These are phyloP conservation scores for Chrysogorgia sp. DNA, from an alignment of 92 coral and sea anemone species.

Conservation along the genomic window DNA sequence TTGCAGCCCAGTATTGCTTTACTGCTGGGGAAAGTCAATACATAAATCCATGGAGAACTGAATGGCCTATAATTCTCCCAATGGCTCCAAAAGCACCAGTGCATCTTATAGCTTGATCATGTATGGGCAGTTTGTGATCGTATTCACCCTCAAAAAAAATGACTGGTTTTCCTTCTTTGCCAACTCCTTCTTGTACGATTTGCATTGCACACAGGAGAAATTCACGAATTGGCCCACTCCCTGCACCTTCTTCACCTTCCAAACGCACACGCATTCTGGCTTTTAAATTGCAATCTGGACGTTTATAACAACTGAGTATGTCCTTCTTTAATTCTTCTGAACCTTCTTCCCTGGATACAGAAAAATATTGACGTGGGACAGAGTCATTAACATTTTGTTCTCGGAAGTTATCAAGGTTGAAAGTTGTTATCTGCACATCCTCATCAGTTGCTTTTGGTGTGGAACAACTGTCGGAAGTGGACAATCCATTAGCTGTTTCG, in stretches of 20 bases:
- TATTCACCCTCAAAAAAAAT: slow-evolving; percentile 63
- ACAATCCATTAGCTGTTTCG: not conserved
- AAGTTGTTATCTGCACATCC: not conserved
- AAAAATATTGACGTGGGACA: slow-evolving; percentile 49
- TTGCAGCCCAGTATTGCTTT: slow-evolving; percentile 50
- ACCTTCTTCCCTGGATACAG: slow-evolving; percentile 53
- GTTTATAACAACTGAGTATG: slow-evolving; percentile 51
- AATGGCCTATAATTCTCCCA: slow-evolving; percentile 65
- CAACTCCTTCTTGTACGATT: slow-evolving; percentile 60
- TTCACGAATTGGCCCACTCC: slow-evolving; percentile 49
- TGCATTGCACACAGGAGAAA: slow-evolving; percentile 58
- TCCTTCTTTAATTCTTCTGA: slow-evolving; percentile 44
- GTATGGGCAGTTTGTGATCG: slow-evolving; percentile 57
- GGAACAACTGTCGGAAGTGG: not conserved
- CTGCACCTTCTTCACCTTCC: slow-evolving; percentile 67
- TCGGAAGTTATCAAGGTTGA: not conserved
- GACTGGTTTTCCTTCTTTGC: slow-evolving; percentile 28
- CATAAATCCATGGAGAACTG: slow-evolving; percentile 62
- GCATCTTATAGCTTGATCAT: slow-evolving; percentile 51
- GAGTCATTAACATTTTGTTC: not conserved
- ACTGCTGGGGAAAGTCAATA: slow-evolving; percentile 54
- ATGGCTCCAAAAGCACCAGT: slow-evolving; percentile 59
- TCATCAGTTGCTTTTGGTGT: not conserved
- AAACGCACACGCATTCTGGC: slow-evolving; percentile 49
- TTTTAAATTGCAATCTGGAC: slow-evolving; percentile 39